Conservation (phyloP, 2,113 vertebrate species). For the Urocolius indicus region DNA sequence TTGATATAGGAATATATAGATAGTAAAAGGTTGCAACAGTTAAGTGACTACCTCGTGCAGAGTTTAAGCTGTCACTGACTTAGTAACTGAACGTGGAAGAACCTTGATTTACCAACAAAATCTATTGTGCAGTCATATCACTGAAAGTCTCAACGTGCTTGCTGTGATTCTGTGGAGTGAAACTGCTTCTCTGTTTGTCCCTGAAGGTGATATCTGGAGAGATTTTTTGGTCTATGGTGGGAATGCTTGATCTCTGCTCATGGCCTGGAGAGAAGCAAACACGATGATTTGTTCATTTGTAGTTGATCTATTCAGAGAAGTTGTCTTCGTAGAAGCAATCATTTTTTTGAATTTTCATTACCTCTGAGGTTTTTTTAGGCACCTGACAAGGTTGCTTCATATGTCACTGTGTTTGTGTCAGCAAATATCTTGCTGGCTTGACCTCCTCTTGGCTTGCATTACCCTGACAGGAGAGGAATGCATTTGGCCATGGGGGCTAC, state of each 20-base stretch:
- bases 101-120: not conserved
- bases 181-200: not conserved
- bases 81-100: not conserved
- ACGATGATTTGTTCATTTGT: not conserved
- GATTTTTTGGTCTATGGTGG: not conserved
- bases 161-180: not conserved
- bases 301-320: not conserved
- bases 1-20: not conserved
- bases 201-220: not conserved
- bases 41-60: not conserved
- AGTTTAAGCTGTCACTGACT: not conserved
- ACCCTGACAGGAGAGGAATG: not conserved
- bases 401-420: not conserved
- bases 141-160: not conserved
- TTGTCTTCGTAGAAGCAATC: not conserved
- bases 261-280: not conserved
- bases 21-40: not conserved
- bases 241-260: not conserved
- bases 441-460: not conserved
- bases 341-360: not conserved
- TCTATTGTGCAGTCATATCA: rapidly evolving
- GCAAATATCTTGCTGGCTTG: not conserved
- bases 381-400: not conserved
- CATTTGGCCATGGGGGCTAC: not conserved
- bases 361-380: not conserved